These are phyloP conservation scores for Heterotilapia buettikoferi DNA, from an alignment of 2,113 vertebrate species.

Conservation along the genomic window DNA sequence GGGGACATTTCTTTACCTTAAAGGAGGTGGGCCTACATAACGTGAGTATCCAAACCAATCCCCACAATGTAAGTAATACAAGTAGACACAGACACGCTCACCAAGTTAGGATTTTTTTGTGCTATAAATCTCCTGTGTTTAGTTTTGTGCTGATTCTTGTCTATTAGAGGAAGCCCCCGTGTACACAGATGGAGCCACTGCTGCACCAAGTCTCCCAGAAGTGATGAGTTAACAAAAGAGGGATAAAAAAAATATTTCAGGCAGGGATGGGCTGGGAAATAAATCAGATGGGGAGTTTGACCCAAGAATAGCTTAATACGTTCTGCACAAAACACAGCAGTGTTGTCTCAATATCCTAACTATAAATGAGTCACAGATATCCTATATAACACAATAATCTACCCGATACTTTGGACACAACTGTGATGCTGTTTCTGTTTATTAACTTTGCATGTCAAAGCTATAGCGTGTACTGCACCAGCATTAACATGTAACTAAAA, in stretches of 20 bases:
- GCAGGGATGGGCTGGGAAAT: accelerated
- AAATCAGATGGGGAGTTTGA: neutral
- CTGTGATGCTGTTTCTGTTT: neutral
- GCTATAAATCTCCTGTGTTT: neutral
- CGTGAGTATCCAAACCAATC: neutral
- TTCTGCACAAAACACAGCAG: neutral
- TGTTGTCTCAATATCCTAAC: neutral
- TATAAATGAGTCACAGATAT: neutral
- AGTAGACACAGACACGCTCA: neutral
- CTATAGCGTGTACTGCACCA: accelerated
- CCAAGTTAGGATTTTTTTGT: neutral
- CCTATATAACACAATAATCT: neutral
- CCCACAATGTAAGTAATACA: neutral
- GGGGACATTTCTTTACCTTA: neutral
- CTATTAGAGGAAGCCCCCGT: neutral
- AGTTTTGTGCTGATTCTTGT: neutral
- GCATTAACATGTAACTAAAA: neutral
- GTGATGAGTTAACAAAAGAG: conserved; percentile 2
- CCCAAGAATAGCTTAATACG: neutral
- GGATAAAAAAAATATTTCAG: neutral
- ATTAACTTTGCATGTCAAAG: neutral
- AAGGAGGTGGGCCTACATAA: neutral
- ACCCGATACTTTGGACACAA: neutral
- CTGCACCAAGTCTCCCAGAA: neutral
- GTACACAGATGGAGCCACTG: neutral